Evolutionary conservation across 2,113 vertebrate species (phyloP).

Genomic region (Dicrurus megarhynchus): DNA sequence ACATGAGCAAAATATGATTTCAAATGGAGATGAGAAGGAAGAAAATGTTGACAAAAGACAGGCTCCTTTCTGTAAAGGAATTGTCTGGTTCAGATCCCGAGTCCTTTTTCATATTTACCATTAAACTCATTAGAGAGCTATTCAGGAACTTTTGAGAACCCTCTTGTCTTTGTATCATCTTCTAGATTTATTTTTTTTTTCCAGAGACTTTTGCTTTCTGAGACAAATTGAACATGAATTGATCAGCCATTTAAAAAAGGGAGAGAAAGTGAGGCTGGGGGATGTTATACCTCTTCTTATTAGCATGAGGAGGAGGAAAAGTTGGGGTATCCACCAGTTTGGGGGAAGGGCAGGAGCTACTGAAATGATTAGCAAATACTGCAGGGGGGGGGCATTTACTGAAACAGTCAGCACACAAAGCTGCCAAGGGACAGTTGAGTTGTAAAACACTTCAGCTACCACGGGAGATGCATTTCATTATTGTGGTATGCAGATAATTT

Average conservation of each 20-base stretch:
- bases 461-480: conserved; percentile 9
- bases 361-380: not conserved
- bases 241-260: not conserved
- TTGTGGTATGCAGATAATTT: conserved; percentile 16
- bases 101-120: not conserved
- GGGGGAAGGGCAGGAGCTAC: not conserved
- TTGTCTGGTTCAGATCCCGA: not conserved
- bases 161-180: not conserved
- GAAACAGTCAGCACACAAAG: not conserved
- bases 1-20: not conserved
- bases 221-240: not conserved
- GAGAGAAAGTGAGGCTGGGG: not conserved
- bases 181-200: not conserved
- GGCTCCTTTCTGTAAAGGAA: not conserved
- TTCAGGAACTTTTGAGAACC: not conserved
- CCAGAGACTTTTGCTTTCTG: not conserved
- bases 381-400: not conserved
- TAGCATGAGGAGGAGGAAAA: not conserved
- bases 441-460: conserved; percentile 42
- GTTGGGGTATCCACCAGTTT: not conserved
- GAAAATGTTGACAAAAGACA: not conserved
- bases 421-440: conserved; percentile 19
- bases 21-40: not conserved
- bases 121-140: not conserved
- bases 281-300: not conserved